Base-by-base conservation (phyloP, 2,888 invertebrate genomes). In the Branchipolynoe longqiensis region DNA sequence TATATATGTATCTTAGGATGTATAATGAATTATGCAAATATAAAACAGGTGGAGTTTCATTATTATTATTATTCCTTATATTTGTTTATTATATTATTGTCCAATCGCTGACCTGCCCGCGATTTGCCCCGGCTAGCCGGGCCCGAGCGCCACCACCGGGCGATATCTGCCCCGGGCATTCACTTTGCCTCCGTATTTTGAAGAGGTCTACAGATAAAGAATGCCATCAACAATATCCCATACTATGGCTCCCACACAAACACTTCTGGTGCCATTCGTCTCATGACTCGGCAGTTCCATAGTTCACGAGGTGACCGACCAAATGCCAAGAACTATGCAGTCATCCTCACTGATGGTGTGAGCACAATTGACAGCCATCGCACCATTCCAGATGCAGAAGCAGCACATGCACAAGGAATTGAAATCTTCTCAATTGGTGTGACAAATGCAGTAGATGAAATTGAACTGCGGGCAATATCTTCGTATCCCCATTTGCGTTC, bases 261-360 rank as follows among this genome's bases (percentile, higher is more conserved):
- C 64, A 83, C 62, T 18, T 83, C 83, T 62, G 83, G 83, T 8
- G 83, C 40, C 8, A 36, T 83, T 4, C 41, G 62, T 0, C 1
- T 83, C 4, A 83, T 83, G 83, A 25, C 6, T n/a, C 38, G 64
- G 4, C 83, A 83, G 83, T 83, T 83, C 62, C 83, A 83, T 36
- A 40, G 25, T 40, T 59, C 36, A 4, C 54, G 62, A 8, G 83
- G 83, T n/a, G 83, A 83, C 64, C 36, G 83, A n/a, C 36, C 38
- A 3, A 62, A 59, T 22, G 83, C 64, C 0, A 28, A 4, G n/a
- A 83, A 83, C 83, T 62, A 62, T 38, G 59, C 38, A 22, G 38
- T 83, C 62, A 31, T 83, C 40, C 22, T 83, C 28, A 83, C 83
- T 48, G 83, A 83, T 25, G 83, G 83, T 8, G 62, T 12, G 58